Conservation (phyloP, 2,113 vertebrate genomes). For the Rhinogobius similis region DNA sequence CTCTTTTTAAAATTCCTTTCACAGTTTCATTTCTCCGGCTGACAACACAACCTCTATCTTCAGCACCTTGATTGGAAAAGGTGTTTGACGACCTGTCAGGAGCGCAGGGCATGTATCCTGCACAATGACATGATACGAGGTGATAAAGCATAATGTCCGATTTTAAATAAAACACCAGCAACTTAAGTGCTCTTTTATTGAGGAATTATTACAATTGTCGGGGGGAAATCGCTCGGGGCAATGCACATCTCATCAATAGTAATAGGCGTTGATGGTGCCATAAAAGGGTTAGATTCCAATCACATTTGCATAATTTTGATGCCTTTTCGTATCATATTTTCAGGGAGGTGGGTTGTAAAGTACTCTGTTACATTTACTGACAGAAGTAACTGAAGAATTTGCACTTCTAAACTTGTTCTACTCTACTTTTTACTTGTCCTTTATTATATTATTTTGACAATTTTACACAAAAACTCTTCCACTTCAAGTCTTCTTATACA, state of each 20-base stretch:
- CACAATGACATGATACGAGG: not conserved
- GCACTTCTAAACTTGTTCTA: not conserved
- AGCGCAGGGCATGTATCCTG: not conserved
- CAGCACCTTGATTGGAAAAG: not conserved
- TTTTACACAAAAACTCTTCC: no score
- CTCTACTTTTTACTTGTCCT: no score
- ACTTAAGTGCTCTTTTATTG: constrained; percentile 12
- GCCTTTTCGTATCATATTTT: constrained; percentile 36
- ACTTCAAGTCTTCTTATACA: no score
- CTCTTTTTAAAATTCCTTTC: not conserved
- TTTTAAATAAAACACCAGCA: constrained; percentile 11
- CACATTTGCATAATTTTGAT: constrained; percentile 33
- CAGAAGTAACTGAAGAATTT: not conserved
- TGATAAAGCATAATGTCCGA: not conserved
- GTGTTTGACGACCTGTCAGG: not conserved
- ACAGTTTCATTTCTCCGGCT: not conserved
- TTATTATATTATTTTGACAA: no score
- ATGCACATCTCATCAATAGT: constrained; percentile 16
- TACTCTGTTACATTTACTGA: not conserved
- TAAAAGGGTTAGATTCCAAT: constrained; percentile 29
- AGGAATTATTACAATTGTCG: constrained; percentile 13
- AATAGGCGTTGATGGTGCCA: constrained; percentile 25
- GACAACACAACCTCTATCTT: not conserved
- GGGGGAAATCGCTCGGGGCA: constrained; percentile 8
- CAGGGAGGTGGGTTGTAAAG: not conserved